These are phyloP conservation scores for Alcis repandata DNA, from an alignment of 2,888 invertebrate species.

Conservation along the genomic window DNA sequence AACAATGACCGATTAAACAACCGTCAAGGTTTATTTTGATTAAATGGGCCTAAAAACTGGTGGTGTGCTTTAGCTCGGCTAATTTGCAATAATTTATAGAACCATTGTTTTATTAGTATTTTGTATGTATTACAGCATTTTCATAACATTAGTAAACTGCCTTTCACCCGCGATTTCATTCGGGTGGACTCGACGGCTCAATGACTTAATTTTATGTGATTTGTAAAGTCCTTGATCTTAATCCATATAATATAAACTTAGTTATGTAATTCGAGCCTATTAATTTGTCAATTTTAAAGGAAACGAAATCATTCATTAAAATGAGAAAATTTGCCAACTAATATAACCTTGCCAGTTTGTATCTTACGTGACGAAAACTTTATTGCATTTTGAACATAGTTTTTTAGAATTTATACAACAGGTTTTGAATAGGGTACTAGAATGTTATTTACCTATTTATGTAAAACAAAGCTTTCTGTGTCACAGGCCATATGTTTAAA, in stretches of 20 bases:
- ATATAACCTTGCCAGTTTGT: background rate
- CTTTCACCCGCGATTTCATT: background rate
- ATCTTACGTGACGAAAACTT: background rate
- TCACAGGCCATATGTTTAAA: background rate
- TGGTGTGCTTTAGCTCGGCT: background rate
- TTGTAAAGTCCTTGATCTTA: conserved; percentile 6
- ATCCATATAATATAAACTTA: background rate
- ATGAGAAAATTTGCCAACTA: too few relatives aligned
- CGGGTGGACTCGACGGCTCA: background rate
- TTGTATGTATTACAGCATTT: conserved; percentile 3
- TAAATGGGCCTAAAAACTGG: background rate
- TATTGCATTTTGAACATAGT: background rate
- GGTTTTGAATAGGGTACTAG: background rate
- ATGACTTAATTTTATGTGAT: background rate
- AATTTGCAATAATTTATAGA: conserved; percentile 1
- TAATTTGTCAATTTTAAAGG: background rate
- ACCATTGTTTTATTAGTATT: background rate
- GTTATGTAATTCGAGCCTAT: background rate
- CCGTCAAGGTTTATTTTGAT: too few relatives aligned
- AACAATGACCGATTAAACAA: background rate
- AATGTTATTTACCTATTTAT: background rate
- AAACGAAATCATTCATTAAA: background rate
- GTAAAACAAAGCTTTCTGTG: background rate
- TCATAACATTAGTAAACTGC: background rate
- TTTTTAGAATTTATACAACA: too few relatives aligned